Conservation (phyloP, 2,888 invertebrate species). For the Anoplius nigerrimus region DNA sequence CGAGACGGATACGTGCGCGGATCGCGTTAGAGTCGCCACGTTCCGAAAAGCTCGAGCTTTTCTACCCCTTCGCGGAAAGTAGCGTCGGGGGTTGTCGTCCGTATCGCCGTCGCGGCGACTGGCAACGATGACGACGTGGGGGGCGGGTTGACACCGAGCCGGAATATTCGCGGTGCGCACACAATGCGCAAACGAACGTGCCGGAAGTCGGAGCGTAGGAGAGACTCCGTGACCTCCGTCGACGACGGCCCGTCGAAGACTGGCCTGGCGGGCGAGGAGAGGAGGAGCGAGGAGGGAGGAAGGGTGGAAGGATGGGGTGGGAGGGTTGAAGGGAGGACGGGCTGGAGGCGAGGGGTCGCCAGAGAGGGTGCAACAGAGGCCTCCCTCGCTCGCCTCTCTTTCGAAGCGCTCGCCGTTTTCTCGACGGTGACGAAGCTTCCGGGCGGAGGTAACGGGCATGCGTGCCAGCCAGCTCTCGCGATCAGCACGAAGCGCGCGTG, state of each 20-base stretch:
- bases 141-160: no score
- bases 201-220: conserved; percentile 5
- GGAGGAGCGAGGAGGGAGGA: not conserved
- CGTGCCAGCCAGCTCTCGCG: conserved; percentile 51
- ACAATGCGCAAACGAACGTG: conserved; percentile 29
- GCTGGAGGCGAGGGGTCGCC: not conserved
- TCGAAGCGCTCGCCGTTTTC: conserved; percentile 56
- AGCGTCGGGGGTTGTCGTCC: no score
- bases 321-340: not conserved
- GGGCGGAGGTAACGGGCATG: conserved; percentile 59
- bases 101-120: no score
- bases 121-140: no score
- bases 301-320: not conserved
- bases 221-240: conserved; percentile 17
- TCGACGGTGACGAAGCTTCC: conserved; percentile 52
- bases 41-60: no score
- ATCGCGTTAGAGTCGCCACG: no score
- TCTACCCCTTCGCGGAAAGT: no score
- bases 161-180: not conserved
- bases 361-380: not conserved
- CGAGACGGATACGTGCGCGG: no score
- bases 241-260: conserved; percentile 56
- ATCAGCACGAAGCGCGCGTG: conserved; percentile 38
- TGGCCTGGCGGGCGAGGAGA: conserved; percentile 39
- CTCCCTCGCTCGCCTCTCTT: conserved; percentile 37